Base-by-base conservation (phyloP, 2,888 invertebrate species). In the Agrochola lota region DNA sequence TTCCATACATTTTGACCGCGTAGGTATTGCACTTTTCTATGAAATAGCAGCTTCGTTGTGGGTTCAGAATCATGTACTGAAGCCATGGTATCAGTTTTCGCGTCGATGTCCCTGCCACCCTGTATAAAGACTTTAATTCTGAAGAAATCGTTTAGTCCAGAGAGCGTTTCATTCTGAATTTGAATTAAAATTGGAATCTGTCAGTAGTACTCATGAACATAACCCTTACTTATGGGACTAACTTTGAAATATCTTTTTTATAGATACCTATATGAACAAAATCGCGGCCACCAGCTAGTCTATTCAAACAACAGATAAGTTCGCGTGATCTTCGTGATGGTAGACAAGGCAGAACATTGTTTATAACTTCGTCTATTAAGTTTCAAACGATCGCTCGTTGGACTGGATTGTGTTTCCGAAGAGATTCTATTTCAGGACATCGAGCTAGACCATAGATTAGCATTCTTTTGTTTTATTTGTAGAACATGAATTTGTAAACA, bases 281-380 rank as follows among this genome's bases (percentile, higher is more conserved):
- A n/a, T 40, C 7, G 15, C 35, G 11, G 12, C 6, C 5, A 9
- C 26, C 1, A 57, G 30, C 49, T n/a, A 67, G n/a, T 55, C 40
- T 43, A 7, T 43, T 55, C 26, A 63, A 77, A 52, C 70, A 79
- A 78, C 2, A 62, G 60, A 75, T 20, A 70, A 59, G 69, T 74
- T 77, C 26, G 75, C 85, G 81, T 84, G 86, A 70, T 81, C 74
- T 57, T 30, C 46, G 60, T 62, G 59, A 46, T 52, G 40, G 59
- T 67, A 17, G n/a, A 62, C 71, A 59, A 55, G 59, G 52, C 71
- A 62, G 57, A 35, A 55, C 75, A 71, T 67, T 66, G 78, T 85
- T 81, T 85, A 84, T 81, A 15, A 12, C 52, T 71, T 68, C 12
- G 71, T 85, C 85, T 84, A 84, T 84, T 76, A 59, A n/a, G 55